Base-by-base conservation (phyloP, 2,888 invertebrate species). In the Allacma fusca region DNA sequence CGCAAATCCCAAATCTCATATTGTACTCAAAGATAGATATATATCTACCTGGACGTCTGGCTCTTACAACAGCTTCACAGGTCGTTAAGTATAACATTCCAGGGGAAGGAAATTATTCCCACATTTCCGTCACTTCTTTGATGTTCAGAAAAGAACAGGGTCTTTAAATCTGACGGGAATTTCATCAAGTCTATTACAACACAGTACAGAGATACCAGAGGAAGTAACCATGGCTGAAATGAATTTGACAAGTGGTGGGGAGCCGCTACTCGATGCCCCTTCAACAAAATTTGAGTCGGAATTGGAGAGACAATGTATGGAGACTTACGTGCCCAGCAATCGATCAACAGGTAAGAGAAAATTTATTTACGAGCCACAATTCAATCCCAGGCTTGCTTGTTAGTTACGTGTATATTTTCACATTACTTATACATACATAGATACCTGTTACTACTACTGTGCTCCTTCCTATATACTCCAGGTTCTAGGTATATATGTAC, bases 331-430 rank as follows among this genome's bases (percentile, higher is more conserved):
- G 34, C 75, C 75, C 34, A 69, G 50, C 40, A 75, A 75, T 69
- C 68, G 69, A 69, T 75, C 75, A 75, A 75, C 75, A 75, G 75
- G 75, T 75, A 75, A 29, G 67, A n/a, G 50, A 16, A 16, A 50
- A 50, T 50, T 50, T 50, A 50, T 50, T 50, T 50, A 40, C 13
- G 40, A 40, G 13, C 40, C 40, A 40, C 40, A 50, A 16, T 50
- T n/a, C 1, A 50, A 50, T 5, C 16, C 50, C 16, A 50, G 19
- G 9, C 50, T 50, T 34, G 34, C 34, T n/a, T n/a, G n/a, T n/a
- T n/a, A 40, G 5, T 40, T 40, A 40, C 40, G 13, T 40, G 40
- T 5, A 40, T 40, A 40, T 13, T 40, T 9, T 40, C 5, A 40
- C 7, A 9, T 40, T 50, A 50, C 19, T 19, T 50, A 50, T 12